Evolutionary conservation across 2,797 vertebrate genomes (phyloP).

Genomic region (Momotus momota): DNA sequence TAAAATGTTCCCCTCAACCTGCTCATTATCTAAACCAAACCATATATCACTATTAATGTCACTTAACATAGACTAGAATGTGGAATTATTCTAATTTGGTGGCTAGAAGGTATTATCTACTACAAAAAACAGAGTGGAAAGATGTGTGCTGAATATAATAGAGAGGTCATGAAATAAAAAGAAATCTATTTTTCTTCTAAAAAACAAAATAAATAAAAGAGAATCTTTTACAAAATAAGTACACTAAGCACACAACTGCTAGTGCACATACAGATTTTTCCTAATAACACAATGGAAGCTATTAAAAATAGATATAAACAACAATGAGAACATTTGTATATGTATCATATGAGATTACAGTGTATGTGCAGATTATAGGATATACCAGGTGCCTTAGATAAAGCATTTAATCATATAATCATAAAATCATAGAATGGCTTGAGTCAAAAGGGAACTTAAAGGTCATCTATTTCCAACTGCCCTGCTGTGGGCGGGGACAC

Average conservation of each 20-base stretch:
- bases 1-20: constrained; percentile 32
- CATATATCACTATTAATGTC: background rate
- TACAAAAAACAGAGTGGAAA: constrained; percentile 15
- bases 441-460: too few species aligned
- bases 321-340: background rate
- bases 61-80: background rate
- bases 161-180: background rate
- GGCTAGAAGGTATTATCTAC: background rate
- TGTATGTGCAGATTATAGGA: background rate
- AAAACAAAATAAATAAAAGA: background rate
- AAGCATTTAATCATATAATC: background rate
- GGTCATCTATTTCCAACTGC: too few species aligned
- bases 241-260: background rate
- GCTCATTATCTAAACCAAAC: constrained; percentile 53
- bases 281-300: background rate
- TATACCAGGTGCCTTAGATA: constrained; percentile 38
- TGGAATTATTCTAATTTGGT: background rate
- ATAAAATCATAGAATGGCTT: too few species aligned
- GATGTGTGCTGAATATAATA: background rate
- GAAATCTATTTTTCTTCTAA: background rate
- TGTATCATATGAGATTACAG: background rate
- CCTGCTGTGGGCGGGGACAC: too few species aligned
- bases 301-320: constrained; percentile 4
- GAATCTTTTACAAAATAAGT: background rate
- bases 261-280: background rate